Percentiles rank a stretch among this genome's conserved stretches.
These are phyloP conservation scores for Cosmia pyralina DNA, from an alignment of 2,888 invertebrate species.

Conservation along the genomic window DNA sequence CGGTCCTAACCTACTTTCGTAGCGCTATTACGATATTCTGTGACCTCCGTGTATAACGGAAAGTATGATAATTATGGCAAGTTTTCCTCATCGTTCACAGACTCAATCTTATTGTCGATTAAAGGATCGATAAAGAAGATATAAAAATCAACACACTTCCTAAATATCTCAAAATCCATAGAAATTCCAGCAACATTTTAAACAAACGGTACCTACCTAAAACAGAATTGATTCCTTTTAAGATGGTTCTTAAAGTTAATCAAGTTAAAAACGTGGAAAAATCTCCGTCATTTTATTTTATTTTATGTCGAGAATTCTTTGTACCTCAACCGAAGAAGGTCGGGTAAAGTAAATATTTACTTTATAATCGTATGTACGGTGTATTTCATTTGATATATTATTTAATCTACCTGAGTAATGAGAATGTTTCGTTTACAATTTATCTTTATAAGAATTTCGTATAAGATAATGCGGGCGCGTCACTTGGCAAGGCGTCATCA, in stretches of 20 bases:
- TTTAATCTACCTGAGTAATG: constrained; percentile 46
- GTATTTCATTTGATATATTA: constrained; percentile 53
- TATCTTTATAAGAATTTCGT: constrained; percentile 32
- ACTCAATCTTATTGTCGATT: not conserved
- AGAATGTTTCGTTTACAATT: constrained; percentile 41
- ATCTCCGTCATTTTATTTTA: constrained; percentile 58
- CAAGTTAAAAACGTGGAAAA: constrained; percentile 62
- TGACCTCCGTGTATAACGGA: not conserved
- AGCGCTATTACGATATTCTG: not conserved
- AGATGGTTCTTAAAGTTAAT: constrained; percentile 56
- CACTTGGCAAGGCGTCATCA: not conserved
- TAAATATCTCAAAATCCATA: not conserved
- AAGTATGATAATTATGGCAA: not conserved
- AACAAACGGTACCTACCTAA: constrained; percentile 30
- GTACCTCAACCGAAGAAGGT: constrained; percentile 44
- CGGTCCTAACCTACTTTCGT: not conserved
- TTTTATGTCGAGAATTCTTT: constrained; percentile 56
- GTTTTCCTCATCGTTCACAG: not conserved
- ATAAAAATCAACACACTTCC: not conserved
- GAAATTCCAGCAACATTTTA: not conserved
- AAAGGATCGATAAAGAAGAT: not conserved
- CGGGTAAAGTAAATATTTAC: constrained; percentile 53
- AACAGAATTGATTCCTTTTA: constrained; percentile 54
- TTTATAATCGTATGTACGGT: constrained; percentile 53
- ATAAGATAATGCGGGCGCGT: constrained; percentile 6